Evolutionary conservation across 2,888 invertebrate species (phyloP), one percentile per base, ranked within the genome.

Genomic region (Amiota communis): DNA sequence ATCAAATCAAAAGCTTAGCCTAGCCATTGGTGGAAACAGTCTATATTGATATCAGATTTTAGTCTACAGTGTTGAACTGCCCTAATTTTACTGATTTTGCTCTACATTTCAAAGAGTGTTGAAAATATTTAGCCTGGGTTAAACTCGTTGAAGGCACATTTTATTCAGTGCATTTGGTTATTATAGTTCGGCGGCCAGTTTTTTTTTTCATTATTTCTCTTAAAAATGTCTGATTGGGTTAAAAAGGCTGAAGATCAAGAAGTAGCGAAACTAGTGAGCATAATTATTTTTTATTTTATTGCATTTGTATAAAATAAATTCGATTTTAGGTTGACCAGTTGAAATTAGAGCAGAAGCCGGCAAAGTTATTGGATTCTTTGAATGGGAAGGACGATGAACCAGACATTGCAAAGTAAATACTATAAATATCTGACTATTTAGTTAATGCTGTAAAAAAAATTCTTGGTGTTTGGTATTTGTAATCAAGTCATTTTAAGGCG

Each of bases 171-270:
- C 17, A 59, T 20, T 23, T 59, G 17, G 8, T 20, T 23, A 20
- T 11, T 1, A 11, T 59, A 11, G 15, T 20, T 12, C 12, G 12
- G 17, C 59, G 59, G 20, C 56, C 1, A n/a, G 17, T 8, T 8
- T 15, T 8, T 8, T 15, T 8, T 1, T 1, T 13, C 13, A 56
- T 8, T 6, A 10, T 17, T 17, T 17, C 12, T 59, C 12, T 15
- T 57, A 2, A 68, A 68, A 53, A 68, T 68, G 67, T 68, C 53
- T 4, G 51, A 68, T 49, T 68, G 67, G 67, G 67, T 49, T 23
- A 51, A 68, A 53, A 68, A 68, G 17, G 67, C 67, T 15, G 67
- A 51, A 51, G 67, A 20, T n/a, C 51, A 68, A 36, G 67, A 68
- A n/a, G 23, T 68, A 12, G 51, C 20, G 13, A 68, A 68, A 20